These are phyloP conservation scores for Prunella fulvescens DNA, from an alignment of 2,113 vertebrate species.

Conservation along the genomic window DNA sequence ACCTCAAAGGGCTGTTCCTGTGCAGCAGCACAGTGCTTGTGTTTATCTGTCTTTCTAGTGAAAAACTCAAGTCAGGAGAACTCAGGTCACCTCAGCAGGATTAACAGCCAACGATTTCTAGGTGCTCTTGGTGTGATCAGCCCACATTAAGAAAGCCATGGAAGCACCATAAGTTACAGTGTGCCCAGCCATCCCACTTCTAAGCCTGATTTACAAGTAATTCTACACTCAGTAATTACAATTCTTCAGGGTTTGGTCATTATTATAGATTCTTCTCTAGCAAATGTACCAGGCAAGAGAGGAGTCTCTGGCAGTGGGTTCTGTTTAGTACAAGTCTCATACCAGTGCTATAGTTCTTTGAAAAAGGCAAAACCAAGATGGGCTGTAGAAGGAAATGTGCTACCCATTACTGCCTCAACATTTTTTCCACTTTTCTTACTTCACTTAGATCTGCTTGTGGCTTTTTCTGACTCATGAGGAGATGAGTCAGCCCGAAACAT, in stretches of 20 bases:
- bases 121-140: background rate
- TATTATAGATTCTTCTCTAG: background rate
- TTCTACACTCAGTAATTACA: background rate
- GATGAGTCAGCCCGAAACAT: background rate
- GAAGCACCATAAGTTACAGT: background rate
- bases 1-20: background rate
- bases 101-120: background rate
- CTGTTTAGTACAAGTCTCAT: background rate
- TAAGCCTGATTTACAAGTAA: background rate
- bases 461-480: background rate
- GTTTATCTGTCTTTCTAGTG: background rate
- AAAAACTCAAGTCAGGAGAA: background rate
- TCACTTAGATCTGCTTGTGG: background rate
- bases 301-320: background rate
- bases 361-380: background rate
- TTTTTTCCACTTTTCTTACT: background rate
- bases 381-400: background rate
- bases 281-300: background rate
- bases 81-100: background rate
- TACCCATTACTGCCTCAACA: background rate
- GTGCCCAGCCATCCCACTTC: background rate
- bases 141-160: background rate
- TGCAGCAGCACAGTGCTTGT: background rate
- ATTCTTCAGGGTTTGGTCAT: background rate
- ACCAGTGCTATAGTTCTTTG: background rate